Evolutionary conservation across 2,888 invertebrate genomes (phyloP), one percentile per base, ranked within the genome.

Genomic region (Arenicola marina): DNA sequence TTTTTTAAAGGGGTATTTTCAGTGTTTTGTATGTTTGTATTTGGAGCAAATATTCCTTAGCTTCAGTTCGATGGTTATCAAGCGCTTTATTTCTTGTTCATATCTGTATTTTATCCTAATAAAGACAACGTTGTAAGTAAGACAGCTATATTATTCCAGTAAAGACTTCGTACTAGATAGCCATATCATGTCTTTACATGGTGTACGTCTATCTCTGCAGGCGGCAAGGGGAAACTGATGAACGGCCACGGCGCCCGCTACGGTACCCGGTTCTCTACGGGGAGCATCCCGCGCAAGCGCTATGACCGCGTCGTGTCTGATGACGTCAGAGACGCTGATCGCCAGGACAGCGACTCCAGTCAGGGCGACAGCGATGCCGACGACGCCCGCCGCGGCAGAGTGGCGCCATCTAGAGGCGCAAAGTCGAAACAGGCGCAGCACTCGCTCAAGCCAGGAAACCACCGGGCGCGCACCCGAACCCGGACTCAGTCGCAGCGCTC

Each of bases 261-360:
- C 54, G 46, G 60, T 15, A 70, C 70, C 0, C 54, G 70, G n/a
- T 59, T 56, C n/a, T 26, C 59, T 1, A 66, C 68, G 15, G 70
- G 70, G 2, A 58, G 59, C 18, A 56, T 66, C 7, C 59, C 56
- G 51, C 48, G 69, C 38, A 56, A 62, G 53, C 34, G 60, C 32
- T 64, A 69, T 48, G 67, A 66, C 28, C 62, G 62, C 21, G 67
- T 57, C 18, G 15, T 28, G 3, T 24, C 48, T 24, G 48, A 48
- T 11, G 48, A 48, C 11, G 11, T 24, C 24, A 24, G 48, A n/a
- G 48, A 48, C 7, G n/a, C 11, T 11, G 11, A 38, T 11, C 11
- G 48, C 7, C 7, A 11, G 48, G 48, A 21, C 7, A 7, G 18
- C 26, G 26, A 48, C n/a, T 48, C 48, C 28, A 59, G 53, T 28